A percentile compares a stretch with the other conserved stretches of the same genome.
Evolutionary conservation across 23 tunicate species (phyloP).

Genomic region (Styela plicata): DNA sequence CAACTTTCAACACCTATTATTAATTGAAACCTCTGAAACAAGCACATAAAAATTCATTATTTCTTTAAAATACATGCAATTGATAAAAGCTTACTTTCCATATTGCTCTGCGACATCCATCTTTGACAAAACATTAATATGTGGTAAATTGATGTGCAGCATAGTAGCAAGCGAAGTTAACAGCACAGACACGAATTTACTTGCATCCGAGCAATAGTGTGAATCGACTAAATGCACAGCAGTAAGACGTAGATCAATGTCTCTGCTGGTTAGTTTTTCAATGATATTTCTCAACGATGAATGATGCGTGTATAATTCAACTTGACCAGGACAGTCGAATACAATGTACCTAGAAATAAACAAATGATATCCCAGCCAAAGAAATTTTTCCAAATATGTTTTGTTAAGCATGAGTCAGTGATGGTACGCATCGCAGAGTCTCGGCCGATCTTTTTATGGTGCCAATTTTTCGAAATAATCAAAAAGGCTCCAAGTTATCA

Average conservation of each 20-base stretch:
- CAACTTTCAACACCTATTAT: too few species aligned
- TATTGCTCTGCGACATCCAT: conserved; percentile 91
- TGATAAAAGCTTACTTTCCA: conserved; percentile 71
- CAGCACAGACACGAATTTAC: conserved; percentile 79
- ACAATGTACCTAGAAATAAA: conserved; percentile 76
- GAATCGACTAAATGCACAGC: conserved; percentile 92
- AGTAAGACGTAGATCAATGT: conserved; percentile 47
- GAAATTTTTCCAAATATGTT: too few species aligned
- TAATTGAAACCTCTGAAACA: too few species aligned
- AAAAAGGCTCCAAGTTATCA: too few species aligned
- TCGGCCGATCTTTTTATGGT: too few species aligned
- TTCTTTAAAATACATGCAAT: too few species aligned
- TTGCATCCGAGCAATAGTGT: conserved; percentile 73
- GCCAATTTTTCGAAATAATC: too few species aligned
- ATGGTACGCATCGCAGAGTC: too few species aligned
- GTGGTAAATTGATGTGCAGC: conserved; percentile 92
- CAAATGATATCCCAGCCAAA: too few species aligned
- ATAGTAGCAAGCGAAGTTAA: conserved; percentile 82
- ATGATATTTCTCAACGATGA: conserved; percentile 61
- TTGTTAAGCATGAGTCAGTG: too few species aligned
- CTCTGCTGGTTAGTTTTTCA: conserved; percentile 41
- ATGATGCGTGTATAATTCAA: conserved; percentile 92
- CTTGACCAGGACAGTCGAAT: conserved; percentile 98
- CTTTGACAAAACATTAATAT: conserved; percentile 86
- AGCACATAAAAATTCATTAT: too few species aligned